These are phyloP conservation scores for Gymnoscopelus microlampas DNA, from an alignment of 2,797 vertebrate genomes.

Conservation along the genomic window DNA sequence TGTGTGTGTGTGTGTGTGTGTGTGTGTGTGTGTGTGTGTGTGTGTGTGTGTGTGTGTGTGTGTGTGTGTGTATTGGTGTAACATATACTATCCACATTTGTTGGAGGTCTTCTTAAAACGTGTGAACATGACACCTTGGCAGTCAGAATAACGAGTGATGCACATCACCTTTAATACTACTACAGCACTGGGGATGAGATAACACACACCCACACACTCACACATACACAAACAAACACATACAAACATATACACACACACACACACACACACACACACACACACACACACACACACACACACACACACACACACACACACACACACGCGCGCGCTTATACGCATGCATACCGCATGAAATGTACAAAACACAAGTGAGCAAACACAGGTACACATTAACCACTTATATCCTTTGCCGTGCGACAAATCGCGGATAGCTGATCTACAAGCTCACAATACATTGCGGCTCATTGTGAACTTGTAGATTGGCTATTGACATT, in stretches of 20 bases:
- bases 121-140: conserved; percentile 58
- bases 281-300: conserved; percentile 30
- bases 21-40: conserved; percentile 32
- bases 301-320: not conserved
- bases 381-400: too few species aligned
- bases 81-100: too few species aligned
- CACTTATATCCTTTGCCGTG: not conserved
- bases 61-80: too few species aligned
- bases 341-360: not conserved
- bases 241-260: conserved; percentile 22
- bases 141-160: conserved; percentile 35
- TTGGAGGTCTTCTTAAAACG: too few species aligned
- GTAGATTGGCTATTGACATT: not conserved
- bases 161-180: conserved; percentile 30
- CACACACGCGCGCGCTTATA: not conserved
- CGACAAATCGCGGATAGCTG: not conserved
- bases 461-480: not conserved
- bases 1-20: conserved; percentile 29
- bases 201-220: conserved; percentile 43
- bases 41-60: not conserved
- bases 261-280: conserved; percentile 9
- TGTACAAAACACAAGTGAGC: too few species aligned
- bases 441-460: too few species aligned
- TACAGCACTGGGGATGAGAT: conserved; percentile 3
- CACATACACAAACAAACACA: conserved; percentile 24